Conservation (phyloP, 2,888 invertebrate genomes). For the Zygothrica quintamaculata region DNA sequence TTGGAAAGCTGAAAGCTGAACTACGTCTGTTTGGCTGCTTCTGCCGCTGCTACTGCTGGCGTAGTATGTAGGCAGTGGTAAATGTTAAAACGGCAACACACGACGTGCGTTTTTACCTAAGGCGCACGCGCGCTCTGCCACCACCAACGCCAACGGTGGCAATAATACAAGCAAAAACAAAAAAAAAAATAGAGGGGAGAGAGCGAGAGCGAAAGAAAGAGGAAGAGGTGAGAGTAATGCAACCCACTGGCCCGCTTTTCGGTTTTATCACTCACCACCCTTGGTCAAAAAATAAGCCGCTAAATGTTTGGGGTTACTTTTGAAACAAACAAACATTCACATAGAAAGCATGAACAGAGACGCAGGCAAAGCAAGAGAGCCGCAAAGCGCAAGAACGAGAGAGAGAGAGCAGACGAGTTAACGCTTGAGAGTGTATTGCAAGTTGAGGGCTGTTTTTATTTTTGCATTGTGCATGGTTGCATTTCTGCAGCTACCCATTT, state of each 20-base stretch:
- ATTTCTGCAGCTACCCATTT: constrained; percentile 57
- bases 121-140: constrained; percentile 57
- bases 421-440: neutral
- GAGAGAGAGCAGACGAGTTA: too few relatives aligned
- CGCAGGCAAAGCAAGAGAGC: neutral
- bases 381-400: neutral
- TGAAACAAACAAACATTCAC: neutral
- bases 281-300: constrained; percentile 39
- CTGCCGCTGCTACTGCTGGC: constrained; percentile 14
- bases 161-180: constrained; percentile 19
- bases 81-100: constrained; percentile 1
- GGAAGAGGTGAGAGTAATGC: constrained; percentile 10
- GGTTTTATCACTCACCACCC: constrained; percentile 35
- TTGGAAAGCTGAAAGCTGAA: constrained; percentile 64
- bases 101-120: constrained; percentile 54
- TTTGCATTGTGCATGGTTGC: constrained; percentile 49
- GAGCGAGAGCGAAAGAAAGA: neutral
- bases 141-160: constrained; percentile 41
- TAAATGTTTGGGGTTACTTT: constrained; percentile 36
- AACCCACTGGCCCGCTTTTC: constrained; percentile 42
- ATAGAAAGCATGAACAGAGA: too few relatives aligned
- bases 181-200: constrained; percentile 7
- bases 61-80: neutral
- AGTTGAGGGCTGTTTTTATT: constrained; percentile 12
- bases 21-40: constrained; percentile 69